phyloP scores from a whole-genome alignment of 2,888 invertebrate genomes.

The Hermodice carunculata region DNA sequence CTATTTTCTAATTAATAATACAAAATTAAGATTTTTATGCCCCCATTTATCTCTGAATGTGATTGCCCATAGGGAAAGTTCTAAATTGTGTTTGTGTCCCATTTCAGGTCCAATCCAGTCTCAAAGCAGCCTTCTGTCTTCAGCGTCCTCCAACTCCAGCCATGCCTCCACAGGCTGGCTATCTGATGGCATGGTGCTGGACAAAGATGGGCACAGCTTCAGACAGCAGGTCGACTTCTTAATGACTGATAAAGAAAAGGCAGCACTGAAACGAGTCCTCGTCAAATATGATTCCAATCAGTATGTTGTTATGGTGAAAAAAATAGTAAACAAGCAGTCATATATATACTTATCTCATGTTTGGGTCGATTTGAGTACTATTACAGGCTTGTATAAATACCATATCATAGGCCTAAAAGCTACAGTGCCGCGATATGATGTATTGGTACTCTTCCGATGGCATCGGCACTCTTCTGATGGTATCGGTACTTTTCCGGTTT shows the following conservation, averaged over 20 bases:
- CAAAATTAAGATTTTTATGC: too few relatives aligned
- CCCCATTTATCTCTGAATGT: too few relatives aligned
- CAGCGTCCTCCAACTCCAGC: slow-evolving; percentile 47
- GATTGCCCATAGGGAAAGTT: too few relatives aligned
- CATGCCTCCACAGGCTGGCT: slow-evolving; percentile 51
- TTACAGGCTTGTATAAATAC: too few relatives aligned
- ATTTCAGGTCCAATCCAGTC: slow-evolving; percentile 9
- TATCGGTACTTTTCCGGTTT: too few relatives aligned
- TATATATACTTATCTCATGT: too few relatives aligned
- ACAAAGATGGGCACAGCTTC: slow-evolving; percentile 55
- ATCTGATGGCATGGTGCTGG: slow-evolving; percentile 40
- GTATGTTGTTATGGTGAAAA: slow-evolving; percentile 36
- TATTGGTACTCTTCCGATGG: background rate
- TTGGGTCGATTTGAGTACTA: too few relatives aligned
- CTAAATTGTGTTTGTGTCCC: too few relatives aligned
- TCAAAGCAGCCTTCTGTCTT: background rate
- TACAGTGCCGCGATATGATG: too few relatives aligned
- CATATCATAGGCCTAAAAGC: too few relatives aligned
- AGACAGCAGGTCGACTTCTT: slow-evolving; percentile 56
- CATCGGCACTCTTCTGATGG: background rate
- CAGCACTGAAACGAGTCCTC: slow-evolving; percentile 51
- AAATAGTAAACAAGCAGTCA: background rate
- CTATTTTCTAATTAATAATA: too few relatives aligned
- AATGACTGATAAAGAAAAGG: slow-evolving; percentile 58
- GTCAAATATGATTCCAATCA: slow-evolving; percentile 57